Conservation (phyloP, 1,140 invertebrate species). For the Vanessa atalanta region DNA sequence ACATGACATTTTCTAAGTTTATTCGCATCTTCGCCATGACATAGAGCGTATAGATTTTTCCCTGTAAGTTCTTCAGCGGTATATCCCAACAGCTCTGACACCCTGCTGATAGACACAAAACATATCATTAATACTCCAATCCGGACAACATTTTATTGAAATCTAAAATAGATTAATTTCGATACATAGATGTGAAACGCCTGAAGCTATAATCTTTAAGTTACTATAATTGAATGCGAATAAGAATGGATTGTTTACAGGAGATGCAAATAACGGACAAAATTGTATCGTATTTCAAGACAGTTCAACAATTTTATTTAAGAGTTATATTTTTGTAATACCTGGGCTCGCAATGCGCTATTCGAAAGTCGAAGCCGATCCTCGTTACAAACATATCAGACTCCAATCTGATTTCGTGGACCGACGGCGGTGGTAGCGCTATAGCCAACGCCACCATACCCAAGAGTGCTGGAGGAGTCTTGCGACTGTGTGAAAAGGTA, state of each 20-base stretch:
- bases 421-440: constrained; percentile 96
- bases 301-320: not conserved
- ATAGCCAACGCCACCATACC: constrained; percentile 97
- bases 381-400: constrained; percentile 98
- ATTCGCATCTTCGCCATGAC: constrained; percentile 96
- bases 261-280: not conserved
- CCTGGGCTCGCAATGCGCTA: constrained; percentile 98
- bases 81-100: constrained; percentile 96
- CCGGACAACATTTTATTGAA: not conserved
- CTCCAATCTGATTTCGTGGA: constrained; percentile 97
- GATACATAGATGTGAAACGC: not conserved
- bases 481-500: constrained; percentile 93
- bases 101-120: constrained; percentile 82
- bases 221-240: not conserved
- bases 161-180: not conserved
- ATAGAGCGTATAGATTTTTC: constrained; percentile 95
- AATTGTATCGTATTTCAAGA: too few species aligned
- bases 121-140: not conserved
- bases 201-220: not conserved
- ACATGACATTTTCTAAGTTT: constrained; percentile 95
- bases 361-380: constrained; percentile 96
- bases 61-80: constrained; percentile 95
- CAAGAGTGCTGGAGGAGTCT: constrained; percentile 90
- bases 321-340: constrained; percentile 67
- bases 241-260: not conserved